These are phyloP conservation scores for Gallinago paraguaiae DNA, from an alignment of 2,113 vertebrate genomes.

Conservation along the genomic window DNA sequence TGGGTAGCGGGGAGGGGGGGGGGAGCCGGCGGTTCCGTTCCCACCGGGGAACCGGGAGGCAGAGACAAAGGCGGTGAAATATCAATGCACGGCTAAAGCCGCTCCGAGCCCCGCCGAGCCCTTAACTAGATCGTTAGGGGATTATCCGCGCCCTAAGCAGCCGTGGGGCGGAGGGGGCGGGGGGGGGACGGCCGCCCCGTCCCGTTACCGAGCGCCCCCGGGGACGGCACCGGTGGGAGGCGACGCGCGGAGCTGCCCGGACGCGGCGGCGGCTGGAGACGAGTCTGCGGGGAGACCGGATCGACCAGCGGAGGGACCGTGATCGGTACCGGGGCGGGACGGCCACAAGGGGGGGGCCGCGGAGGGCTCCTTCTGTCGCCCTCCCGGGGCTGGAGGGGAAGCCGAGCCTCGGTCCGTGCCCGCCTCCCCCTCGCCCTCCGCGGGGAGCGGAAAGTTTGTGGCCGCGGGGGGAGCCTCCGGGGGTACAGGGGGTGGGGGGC, in stretches of 20 bases:
- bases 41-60: not conserved
- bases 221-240: not conserved
- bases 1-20: not conserved
- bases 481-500: too few species aligned
- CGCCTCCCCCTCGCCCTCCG: not conserved
- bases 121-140: constrained; percentile 57
- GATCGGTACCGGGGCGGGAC: not conserved
- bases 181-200: not conserved
- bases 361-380: not conserved
- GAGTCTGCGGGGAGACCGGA: not conserved
- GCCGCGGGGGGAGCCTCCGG: not conserved
- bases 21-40: not conserved
- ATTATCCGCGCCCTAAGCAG: constrained; percentile 22
- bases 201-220: not conserved
- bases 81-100: constrained; percentile 28
- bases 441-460: constrained; percentile 31
- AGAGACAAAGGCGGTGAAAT: constrained; percentile 38
- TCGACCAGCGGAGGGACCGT: not conserved
- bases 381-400: not conserved
- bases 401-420: not conserved
- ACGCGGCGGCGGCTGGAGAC: not conserved
- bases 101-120: constrained; percentile 22
- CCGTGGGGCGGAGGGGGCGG: not conserved
- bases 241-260: not conserved
- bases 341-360: not conserved